Evolutionary conservation across 2,113 vertebrate genomes (phyloP).

Genomic region (Leptocoma aspasia): DNA sequence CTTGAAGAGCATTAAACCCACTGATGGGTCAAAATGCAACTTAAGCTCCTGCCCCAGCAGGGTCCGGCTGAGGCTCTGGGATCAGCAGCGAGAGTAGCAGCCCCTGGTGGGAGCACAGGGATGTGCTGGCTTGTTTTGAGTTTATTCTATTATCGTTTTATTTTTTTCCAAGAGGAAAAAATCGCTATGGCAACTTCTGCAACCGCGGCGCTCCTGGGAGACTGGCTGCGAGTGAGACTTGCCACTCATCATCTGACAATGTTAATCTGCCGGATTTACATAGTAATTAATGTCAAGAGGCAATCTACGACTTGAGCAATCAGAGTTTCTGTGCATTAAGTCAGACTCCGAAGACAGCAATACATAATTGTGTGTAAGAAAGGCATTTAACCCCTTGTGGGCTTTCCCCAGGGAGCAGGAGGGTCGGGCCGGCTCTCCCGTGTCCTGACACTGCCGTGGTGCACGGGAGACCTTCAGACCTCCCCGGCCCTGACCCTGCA

Average conservation of each 20-base stretch:
- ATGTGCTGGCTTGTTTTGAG: not conserved
- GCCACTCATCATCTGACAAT: slow-evolving; percentile 60
- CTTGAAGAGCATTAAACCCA: not conserved
- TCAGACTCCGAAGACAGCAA: slow-evolving; percentile 1
- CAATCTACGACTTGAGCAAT: slow-evolving; percentile 62
- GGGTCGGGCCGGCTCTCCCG: accelerated
- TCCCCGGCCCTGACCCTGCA: not conserved
- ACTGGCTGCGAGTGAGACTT: slow-evolving; percentile 25
- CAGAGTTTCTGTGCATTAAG: slow-evolving; percentile 31
- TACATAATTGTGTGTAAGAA: not conserved
- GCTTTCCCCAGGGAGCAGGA: not conserved
- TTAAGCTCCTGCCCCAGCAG: not conserved
- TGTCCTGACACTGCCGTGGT: accelerated
- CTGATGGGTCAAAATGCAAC: not conserved
- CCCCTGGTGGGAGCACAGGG: not conserved
- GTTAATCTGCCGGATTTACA: slow-evolving; percentile 67
- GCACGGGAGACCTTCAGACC: accelerated
- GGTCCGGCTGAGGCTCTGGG: not conserved
- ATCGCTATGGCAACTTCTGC: slow-evolving; percentile 65
- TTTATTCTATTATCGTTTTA: not conserved
- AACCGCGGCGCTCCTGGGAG: slow-evolving; percentile 13
- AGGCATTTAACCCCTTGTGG: not conserved
- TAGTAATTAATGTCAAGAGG: slow-evolving; percentile 74
- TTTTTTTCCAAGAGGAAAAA: not conserved
- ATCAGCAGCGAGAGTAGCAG: not conserved